These are phyloP conservation scores for Cirrhinus molitorella DNA, from an alignment of 2,797 vertebrate genomes.

Conservation along the genomic window DNA sequence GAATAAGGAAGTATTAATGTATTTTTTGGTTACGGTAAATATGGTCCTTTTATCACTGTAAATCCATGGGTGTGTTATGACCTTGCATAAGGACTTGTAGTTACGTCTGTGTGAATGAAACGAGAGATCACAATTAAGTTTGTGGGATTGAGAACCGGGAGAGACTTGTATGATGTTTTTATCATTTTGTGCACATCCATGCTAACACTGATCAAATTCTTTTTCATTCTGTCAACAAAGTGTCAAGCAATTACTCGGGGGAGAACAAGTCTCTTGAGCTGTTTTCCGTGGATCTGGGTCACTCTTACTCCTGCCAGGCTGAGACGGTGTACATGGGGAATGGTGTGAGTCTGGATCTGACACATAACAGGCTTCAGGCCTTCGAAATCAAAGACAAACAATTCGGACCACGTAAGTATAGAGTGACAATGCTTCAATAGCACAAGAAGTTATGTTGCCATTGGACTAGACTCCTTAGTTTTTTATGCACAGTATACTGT, in stretches of 20 bases:
- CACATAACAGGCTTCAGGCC: slow-evolving; percentile 70
- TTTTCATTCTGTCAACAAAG: slow-evolving; percentile 58
- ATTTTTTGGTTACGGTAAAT: slow-evolving; percentile 3
- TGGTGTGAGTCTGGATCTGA: slow-evolving; percentile 67
- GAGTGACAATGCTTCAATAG: neutral
- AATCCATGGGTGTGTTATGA: neutral
- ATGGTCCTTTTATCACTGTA: neutral
- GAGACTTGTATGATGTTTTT: neutral
- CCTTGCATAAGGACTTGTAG: neutral
- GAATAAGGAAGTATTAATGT: neutral
- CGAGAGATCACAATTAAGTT: neutral
- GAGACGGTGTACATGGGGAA: slow-evolving; percentile 67
- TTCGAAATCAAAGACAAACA: slow-evolving; percentile 69
- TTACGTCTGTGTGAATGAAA: neutral
- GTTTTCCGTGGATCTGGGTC: slow-evolving; percentile 66
- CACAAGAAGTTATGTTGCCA: neutral
- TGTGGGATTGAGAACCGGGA: neutral
- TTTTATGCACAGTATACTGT: neutral
- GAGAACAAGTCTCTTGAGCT: slow-evolving; percentile 62
- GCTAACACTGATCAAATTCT: neutral
- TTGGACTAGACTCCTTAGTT: neutral
- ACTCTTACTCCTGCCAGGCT: slow-evolving; percentile 76
- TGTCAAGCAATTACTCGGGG: accelerated
- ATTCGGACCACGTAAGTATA: slow-evolving; percentile 74
- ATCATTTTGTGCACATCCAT: neutral